Evolutionary conservation across 2,113 vertebrate species (phyloP), one percentile per base, ranked within the genome.

Genomic region (Hipposideros armiger): DNA sequence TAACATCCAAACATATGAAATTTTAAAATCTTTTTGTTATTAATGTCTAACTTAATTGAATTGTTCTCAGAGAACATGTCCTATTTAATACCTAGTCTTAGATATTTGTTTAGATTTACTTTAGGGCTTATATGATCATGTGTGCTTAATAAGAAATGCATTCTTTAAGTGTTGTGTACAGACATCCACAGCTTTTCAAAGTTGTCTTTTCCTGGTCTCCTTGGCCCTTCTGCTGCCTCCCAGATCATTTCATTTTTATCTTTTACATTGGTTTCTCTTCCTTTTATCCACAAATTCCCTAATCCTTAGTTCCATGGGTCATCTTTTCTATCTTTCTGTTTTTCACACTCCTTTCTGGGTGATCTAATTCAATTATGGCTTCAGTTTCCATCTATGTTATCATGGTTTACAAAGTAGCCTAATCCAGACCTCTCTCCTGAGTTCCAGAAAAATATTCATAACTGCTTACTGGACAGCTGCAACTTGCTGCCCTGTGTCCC

Each of bases 41-140:
- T 91, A 70, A 85, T 52, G 64, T 88, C 36, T 66, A 92, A 72
- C 9, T 83, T 78, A 82, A 85, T 66, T 94, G 60, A 22, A 32
- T 42, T 81, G 9, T 69, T 86, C 40, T 90, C 45, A 92, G 74
- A 81, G 26, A 82, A 66, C 56, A 58, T 67, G 13, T 90, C 82
- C 58, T 82, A 32, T 69, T 19, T 36, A 73, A 91, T 67, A 78
- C 16, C 56, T 84, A 13, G 52, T 76, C 20, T 95, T 62, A 80
- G 26, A 69, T 83, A 72, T 66, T 70, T 50, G 22, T 76, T 82
- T 90, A 56, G 10, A 73, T 80, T 89, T 45, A 8, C 45, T 82
- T 76, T 87, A 73, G 69, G 40, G 26, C n/a, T 90, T 77, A 47
- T 64, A 40, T 91, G 36, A 80, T 74, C 74, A 45, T 17, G 10